Percentiles rank a stretch among this genome's conserved stretches.
Conservation (phyloP, 2,888 invertebrate species). For the Chloroclysta siterata region DNA sequence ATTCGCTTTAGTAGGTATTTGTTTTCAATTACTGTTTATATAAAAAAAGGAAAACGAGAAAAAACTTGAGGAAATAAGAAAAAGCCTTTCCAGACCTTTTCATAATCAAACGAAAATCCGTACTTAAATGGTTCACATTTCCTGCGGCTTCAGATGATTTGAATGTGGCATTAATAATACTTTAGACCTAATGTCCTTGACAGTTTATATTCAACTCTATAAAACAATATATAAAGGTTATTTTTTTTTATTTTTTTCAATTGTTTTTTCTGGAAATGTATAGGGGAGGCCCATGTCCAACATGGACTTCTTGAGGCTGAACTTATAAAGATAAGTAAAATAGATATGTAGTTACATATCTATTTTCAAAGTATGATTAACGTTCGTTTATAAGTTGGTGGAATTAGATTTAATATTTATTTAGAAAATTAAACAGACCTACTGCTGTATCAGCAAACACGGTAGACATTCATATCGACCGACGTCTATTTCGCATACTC, state of each 20-base stretch:
- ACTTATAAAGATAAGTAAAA: no score
- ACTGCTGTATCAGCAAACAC: not conserved
- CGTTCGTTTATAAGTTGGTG: no score
- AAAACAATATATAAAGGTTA: no score
- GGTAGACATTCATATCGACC: not conserved
- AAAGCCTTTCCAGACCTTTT: not conserved
- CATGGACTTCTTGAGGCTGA: no score
- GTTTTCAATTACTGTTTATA: slow-evolving; percentile 22
- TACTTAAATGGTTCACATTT: not conserved
- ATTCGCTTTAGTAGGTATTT: slow-evolving; percentile 6
- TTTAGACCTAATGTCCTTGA: not conserved
- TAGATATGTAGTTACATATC: no score
- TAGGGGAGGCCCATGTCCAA: no score
- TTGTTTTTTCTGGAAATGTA: no score
- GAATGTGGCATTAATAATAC: slow-evolving; percentile 1
- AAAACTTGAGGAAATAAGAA: not conserved
- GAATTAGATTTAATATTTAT: no score
- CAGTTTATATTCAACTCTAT: not conserved
- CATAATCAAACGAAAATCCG: slow-evolving; percentile 4
- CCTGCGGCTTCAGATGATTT: not conserved
- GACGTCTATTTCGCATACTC: not conserved
- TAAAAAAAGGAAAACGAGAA: not conserved
- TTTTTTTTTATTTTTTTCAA: no score
- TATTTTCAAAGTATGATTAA: no score
- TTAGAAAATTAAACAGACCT: not conserved